A percentile compares a stretch with the other conserved stretches of the same genome.
phyloP scores from a whole-genome alignment of 2,113 vertebrate genomes.

The Sisor rabdophorus region DNA sequence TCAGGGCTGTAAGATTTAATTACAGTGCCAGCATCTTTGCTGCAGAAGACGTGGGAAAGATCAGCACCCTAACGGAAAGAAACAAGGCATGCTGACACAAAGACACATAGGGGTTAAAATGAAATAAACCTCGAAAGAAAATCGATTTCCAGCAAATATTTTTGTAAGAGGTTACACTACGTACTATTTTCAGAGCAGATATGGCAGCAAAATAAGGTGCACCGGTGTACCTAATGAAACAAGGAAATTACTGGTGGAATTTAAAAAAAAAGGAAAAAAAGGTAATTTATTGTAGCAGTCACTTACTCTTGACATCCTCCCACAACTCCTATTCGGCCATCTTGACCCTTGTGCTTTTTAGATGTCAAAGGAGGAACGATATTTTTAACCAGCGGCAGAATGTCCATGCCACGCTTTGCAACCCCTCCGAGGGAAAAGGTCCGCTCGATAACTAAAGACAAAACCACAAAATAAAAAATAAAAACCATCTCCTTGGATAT shows the following conservation, averaged over 20 bases:
- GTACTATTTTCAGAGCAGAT: slow-evolving; percentile 92
- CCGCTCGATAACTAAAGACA: slow-evolving; percentile 79
- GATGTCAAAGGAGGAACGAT: slow-evolving; percentile 80
- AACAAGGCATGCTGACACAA: slow-evolving; percentile 20
- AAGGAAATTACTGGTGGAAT: slow-evolving; percentile 15
- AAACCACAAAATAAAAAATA: slow-evolving; percentile 39
- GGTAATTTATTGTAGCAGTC: not conserved
- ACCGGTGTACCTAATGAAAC: slow-evolving; percentile 82
- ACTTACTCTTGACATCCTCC: slow-evolving; percentile 96
- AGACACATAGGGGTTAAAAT: not conserved
- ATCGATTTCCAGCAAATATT: not conserved
- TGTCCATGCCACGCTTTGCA: slow-evolving; percentile 77
- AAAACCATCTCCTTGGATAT: too few relatives aligned
- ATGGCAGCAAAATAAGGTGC: slow-evolving; percentile 97
- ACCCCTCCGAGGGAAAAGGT: slow-evolving; percentile 71
- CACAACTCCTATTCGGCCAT: slow-evolving; percentile 86
- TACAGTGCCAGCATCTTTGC: slow-evolving; percentile 88
- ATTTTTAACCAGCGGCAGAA: slow-evolving; percentile 78
- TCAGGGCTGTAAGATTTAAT: slow-evolving; percentile 98
- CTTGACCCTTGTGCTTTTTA: slow-evolving; percentile 93
- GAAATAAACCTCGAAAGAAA: not conserved
- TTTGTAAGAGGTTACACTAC: slow-evolving; percentile 42
- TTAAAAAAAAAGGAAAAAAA: not conserved
- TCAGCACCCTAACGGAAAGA: slow-evolving; percentile 82
- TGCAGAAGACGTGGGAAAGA: slow-evolving; percentile 93